Evolutionary conservation across 2,113 vertebrate species (phyloP), one percentile per base, ranked within the genome.

Genomic region (Ammospiza nelsoni): DNA sequence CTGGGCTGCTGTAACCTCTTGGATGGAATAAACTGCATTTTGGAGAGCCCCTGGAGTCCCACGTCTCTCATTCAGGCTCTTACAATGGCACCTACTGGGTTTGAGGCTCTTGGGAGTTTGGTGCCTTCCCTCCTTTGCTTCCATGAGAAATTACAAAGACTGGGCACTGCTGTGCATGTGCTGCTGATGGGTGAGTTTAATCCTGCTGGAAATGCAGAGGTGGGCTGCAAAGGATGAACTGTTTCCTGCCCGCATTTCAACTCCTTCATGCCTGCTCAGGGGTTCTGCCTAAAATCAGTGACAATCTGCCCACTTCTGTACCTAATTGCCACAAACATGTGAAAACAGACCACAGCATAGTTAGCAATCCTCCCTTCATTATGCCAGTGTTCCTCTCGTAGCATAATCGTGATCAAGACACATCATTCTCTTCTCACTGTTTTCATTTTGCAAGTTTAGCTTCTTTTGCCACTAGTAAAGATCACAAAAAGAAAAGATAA

Each of bases 291-390:
- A 49, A 91, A 90, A 95, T 74, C 72, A 84, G n/a, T 59, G 79
- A 88, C 90, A 91, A 72, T 25, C 75, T 91, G 68, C 75, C 73
- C 2, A 19, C 87, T 87, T 46, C 59, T n/a, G 44, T 41, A 62
- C 59, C 52, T 93, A 59, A 57, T 77, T 7, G 4, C 75, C 83
- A 54, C 21, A 88, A 88, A 85, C 78, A 84, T 81, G 83, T 69
- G 76, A 88, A 95, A 95, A 94, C 72, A 94, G 79, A 94, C 35
- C 20, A 27, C 52, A 39, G 46, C n/a, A 46, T 1, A 94, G 48
- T 44, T 74, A 61, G 75, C 44, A 90, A 78, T 71, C 86, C 87
- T 84, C 39, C 35, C 35, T 69, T 94, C 87, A 67, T 95, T 93
- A 93, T 52, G 31, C 31, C 44, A 63, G 15, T 12, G 52, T 81